A percentile compares a stretch with the other conserved stretches of the same genome.
Conservation (phyloP, 2,888 invertebrate genomes). For the Zaprionus obscuricornis region DNA sequence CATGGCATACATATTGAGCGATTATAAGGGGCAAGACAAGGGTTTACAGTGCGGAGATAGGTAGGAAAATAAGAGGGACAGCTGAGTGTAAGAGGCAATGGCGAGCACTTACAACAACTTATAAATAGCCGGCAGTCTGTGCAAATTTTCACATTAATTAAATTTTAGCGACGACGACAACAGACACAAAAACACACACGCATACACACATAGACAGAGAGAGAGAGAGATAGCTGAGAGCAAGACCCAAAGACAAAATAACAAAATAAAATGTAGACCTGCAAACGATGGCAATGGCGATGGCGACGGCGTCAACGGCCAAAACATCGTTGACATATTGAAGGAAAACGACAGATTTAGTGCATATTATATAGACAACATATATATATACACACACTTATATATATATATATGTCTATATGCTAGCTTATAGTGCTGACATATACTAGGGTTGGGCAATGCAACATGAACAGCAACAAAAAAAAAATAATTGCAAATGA, state of each 20-base stretch:
- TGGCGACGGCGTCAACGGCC: constrained; percentile 48
- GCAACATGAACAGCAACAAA: too few species aligned
- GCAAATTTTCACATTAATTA: constrained; percentile 81
- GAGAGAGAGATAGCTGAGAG: constrained; percentile 21
- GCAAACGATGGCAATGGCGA: too few species aligned
- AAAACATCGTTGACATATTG: constrained; percentile 79
- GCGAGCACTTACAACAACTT: constrained; percentile 75
- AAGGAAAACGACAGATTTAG: constrained; percentile 80
- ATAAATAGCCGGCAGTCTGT: constrained; percentile 79
- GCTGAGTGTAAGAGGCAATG: constrained; percentile 14
- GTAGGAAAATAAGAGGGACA: background rate
- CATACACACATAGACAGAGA: constrained; percentile 19
- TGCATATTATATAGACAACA: constrained; percentile 70
- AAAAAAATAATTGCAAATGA: too few species aligned
- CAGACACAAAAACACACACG: constrained; percentile 36
- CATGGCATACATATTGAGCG: constrained; percentile 40
- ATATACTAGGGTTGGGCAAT: too few species aligned
- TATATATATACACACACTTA: constrained; percentile 28
- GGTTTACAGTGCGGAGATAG: too few species aligned
- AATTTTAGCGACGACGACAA: constrained; percentile 70
- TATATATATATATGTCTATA: constrained; percentile 21
- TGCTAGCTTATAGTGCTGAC: too few species aligned
- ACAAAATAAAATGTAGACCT: constrained; percentile 8
- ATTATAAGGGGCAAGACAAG: too few species aligned
- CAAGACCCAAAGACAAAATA: constrained; percentile 23